Percentiles rank a stretch among this genome's conserved stretches.
Conservation (phyloP, 2,888 invertebrate genomes). For the Hemistola chrysoprasaria region DNA sequence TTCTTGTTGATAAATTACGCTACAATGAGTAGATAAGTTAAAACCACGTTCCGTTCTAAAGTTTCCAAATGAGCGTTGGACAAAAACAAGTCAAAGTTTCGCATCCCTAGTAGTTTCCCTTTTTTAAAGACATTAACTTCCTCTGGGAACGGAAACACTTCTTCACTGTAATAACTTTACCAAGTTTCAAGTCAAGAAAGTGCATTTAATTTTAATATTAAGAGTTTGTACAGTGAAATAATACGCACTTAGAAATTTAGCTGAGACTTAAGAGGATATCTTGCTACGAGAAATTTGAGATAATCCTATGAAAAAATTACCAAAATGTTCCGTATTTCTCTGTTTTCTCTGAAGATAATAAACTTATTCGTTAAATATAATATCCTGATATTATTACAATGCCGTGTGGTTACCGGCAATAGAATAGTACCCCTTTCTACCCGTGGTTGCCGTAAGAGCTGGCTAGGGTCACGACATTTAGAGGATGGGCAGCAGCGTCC, state of each 20-base stretch:
- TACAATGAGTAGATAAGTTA: constrained; percentile 4
- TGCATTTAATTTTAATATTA: constrained; percentile 35
- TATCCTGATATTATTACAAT: no score
- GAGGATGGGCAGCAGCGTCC: no score
- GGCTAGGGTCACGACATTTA: no score
- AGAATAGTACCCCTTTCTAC: no score
- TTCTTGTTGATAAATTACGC: background rate
- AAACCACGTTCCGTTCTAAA: constrained; percentile 15
- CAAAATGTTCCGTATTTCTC: no score
- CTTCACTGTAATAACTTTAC: constrained; percentile 39
- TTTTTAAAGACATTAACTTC: constrained; percentile 37
- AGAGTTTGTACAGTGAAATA: constrained; percentile 4
- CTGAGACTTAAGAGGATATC: background rate
- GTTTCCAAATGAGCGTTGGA: constrained; percentile 18
- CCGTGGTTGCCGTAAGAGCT: no score
- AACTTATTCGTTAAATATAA: no score
- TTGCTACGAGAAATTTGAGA: no score
- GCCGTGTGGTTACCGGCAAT: no score
- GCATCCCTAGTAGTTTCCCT: constrained; percentile 40
- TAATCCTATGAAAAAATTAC: no score
- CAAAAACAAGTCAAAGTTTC: constrained; percentile 38
- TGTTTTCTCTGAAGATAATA: no score
- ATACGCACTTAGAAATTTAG: background rate
- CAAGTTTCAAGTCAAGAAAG: constrained; percentile 37
- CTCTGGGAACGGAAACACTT: constrained; percentile 41